These are phyloP conservation scores for Pongo pygmaeus DNA, from an alignment of 2,113 vertebrate genomes.

Conservation along the genomic window DNA sequence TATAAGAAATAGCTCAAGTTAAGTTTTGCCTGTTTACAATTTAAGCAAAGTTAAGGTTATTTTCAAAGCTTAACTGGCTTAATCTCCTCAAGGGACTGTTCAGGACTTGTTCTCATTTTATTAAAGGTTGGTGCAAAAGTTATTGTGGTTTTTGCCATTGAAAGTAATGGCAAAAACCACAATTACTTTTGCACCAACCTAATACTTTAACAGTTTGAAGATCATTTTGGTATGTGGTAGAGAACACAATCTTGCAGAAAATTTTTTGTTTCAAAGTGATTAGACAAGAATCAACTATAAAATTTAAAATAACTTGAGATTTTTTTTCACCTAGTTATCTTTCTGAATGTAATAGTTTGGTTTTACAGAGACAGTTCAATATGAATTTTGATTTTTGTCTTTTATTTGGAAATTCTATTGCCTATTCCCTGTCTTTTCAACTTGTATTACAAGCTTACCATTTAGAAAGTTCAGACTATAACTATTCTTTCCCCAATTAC, in stretches of 20 bases:
- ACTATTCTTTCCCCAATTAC: not conserved
- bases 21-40: not conserved
- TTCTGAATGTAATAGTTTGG: not conserved
- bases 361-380: not conserved
- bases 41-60: not conserved
- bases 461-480: not conserved
- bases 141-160: too few relatives aligned
- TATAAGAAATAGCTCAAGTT: not conserved
- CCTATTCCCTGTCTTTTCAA: rapidly evolving
- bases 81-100: not conserved
- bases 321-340: not conserved
- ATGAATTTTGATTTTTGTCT: not conserved
- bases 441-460: not conserved
- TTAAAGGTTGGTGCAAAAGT: too few relatives aligned
- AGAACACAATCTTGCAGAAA: not conserved
- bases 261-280: too few relatives aligned
- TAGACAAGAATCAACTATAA: not conserved
- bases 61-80: not conserved
- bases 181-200: not conserved
- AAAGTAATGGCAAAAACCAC: too few relatives aligned
- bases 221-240: not conserved
- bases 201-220: constrained; percentile 12
- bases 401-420: not conserved
- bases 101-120: not conserved
- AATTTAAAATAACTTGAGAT: not conserved